Evolutionary conservation across 2,888 invertebrate species (phyloP).

Genomic region (Mesorhabditis belari): DNA sequence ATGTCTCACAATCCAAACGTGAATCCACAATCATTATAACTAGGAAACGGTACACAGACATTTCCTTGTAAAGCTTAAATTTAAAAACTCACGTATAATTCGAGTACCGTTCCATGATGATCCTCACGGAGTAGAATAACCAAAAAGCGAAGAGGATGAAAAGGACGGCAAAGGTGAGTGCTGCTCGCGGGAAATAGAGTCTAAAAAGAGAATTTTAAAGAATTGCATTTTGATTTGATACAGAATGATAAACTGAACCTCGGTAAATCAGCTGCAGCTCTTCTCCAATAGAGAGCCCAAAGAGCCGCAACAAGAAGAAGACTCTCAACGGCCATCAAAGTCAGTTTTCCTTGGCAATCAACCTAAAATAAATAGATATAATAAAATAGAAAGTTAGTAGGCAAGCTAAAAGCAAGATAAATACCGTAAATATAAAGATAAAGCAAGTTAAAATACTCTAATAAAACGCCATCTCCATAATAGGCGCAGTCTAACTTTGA

Average conservation of each 20-base stretch:
- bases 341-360: slow-evolving; percentile 39
- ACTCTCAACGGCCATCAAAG: slow-evolving; percentile 38
- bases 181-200: slow-evolving; percentile 34
- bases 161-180: slow-evolving; percentile 59
- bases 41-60: no score
- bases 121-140: slow-evolving; percentile 91
- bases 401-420: no score
- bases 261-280: slow-evolving; percentile 42
- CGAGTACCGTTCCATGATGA: slow-evolving; percentile 54
- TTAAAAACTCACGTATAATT: slow-evolving; percentile 25
- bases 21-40: no score
- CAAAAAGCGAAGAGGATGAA: slow-evolving; percentile 92
- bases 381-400: background rate
- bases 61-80: no score
- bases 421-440: no score
- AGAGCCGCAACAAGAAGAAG: slow-evolving; percentile 38
- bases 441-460: no score
- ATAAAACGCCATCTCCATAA: no score
- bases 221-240: no score
- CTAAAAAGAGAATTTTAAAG: no score
- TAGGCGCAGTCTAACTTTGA: no score
- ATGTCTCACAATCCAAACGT: no score
- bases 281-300: slow-evolving; percentile 31
- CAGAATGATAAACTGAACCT: slow-evolving; percentile 16
- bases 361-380: slow-evolving; percentile 20